Evolutionary conservation across 2,113 vertebrate species (phyloP).

Genomic region (Istiophorus platypterus): DNA sequence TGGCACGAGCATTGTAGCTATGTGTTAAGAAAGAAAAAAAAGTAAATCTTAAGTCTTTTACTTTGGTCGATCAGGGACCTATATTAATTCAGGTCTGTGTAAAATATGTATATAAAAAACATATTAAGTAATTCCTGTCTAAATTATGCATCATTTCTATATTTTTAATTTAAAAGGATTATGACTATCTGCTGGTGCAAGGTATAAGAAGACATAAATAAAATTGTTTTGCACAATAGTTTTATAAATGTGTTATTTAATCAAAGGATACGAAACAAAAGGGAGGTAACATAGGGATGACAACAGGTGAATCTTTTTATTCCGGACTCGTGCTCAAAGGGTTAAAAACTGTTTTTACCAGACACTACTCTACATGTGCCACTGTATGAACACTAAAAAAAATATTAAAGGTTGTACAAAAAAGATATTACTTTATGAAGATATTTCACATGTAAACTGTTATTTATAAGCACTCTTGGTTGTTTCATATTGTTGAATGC

Average conservation of each 20-base stretch:
- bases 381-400: conserved; percentile 93
- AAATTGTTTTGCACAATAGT: conserved; percentile 98
- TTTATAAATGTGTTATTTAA: conserved; percentile 90
- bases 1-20: conserved; percentile 61
- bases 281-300: conserved; percentile 71
- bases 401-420: conserved; percentile 94
- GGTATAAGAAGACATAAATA: conserved; percentile 86
- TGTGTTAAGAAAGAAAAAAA: conserved; percentile 46
- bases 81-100: conserved; percentile 87
- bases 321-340: conserved; percentile 96
- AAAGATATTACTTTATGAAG: conserved; percentile 96
- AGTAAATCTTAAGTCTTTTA: conserved; percentile 60
- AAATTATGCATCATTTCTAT: conserved; percentile 91
- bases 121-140: conserved; percentile 85
- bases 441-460: conserved; percentile 93
- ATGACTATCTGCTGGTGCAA: conserved; percentile 88
- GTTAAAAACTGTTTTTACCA: conserved; percentile 93
- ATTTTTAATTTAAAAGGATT: conserved; percentile 89
- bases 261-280: conserved; percentile 78
- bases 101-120: conserved; percentile 87
- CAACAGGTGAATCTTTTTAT: conserved; percentile 80
- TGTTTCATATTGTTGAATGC: conserved; percentile 94
- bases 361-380: conserved; percentile 90
- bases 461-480: conserved; percentile 95
- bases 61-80: conserved; percentile 84